Evolutionary conservation across 2,888 invertebrate species (phyloP).

Genomic region (Hyles lineata): DNA sequence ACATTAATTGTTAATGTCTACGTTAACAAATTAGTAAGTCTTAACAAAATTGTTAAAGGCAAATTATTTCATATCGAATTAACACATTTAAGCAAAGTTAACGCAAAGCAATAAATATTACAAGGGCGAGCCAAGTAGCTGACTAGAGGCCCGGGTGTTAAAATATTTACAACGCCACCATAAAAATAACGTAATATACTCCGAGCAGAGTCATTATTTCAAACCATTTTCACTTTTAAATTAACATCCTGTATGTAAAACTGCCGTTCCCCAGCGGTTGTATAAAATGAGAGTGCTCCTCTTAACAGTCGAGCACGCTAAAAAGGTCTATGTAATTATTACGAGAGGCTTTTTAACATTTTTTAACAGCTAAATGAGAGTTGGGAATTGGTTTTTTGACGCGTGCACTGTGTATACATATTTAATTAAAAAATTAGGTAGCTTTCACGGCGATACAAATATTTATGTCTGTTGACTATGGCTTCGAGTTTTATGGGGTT

Average conservation of each 20-base stretch:
- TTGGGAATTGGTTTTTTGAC: conserved; percentile 49
- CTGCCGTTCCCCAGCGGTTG: conserved; percentile 45
- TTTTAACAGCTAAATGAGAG: conserved; percentile 48
- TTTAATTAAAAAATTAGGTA: conserved; percentile 25
- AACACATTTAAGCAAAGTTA: background rate
- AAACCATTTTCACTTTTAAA: conserved; percentile 43
- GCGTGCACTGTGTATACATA: conserved; percentile 33
- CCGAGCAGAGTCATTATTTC: conserved; percentile 29
- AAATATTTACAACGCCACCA: conserved; percentile 24
- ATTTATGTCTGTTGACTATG: conserved; percentile 13
- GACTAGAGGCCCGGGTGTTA: conserved; percentile 8
- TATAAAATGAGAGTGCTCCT: conserved; percentile 47
- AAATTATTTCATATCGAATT: background rate
- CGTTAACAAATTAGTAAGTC: background rate
- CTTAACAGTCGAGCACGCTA: conserved; percentile 43
- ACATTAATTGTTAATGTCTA: no score
- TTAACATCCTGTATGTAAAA: conserved; percentile 48
- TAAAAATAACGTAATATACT: conserved; percentile 31
- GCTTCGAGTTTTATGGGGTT: background rate
- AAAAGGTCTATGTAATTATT: conserved; percentile 55
- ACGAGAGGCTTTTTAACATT: conserved; percentile 51
- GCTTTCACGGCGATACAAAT: conserved; percentile 19
- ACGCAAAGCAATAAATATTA: background rate
- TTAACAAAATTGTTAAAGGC: background rate
- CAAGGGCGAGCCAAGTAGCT: background rate